These are phyloP conservation scores for Tenthredo livida DNA, from an alignment of 2,888 invertebrate species.

Conservation along the genomic window DNA sequence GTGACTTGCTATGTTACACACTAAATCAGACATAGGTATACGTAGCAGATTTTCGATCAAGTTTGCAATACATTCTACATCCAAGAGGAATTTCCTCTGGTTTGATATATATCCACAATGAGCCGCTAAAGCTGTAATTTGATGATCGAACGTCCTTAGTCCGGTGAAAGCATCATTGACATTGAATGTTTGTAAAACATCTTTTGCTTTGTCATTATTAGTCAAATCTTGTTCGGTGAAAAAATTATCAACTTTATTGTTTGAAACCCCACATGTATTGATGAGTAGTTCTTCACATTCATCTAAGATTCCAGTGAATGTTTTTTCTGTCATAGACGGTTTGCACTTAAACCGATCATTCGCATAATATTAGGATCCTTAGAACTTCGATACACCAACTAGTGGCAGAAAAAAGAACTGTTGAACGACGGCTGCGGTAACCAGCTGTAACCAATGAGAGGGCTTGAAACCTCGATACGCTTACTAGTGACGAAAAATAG, in stretches of 20 bases:
- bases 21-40: conserved; percentile 54
- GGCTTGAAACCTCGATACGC: too few species aligned
- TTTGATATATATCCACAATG: conserved; percentile 55
- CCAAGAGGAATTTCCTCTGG: conserved; percentile 51
- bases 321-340: conserved; percentile 55
- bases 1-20: too few species aligned
- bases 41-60: conserved; percentile 44
- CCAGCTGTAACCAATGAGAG: too few species aligned
- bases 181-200: conserved; percentile 45
- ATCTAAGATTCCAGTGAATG: conserved; percentile 43
- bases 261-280: conserved; percentile 22
- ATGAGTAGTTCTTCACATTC: conserved; percentile 48
- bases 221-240: conserved; percentile 12
- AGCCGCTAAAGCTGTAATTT: conserved; percentile 38
- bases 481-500: too few species aligned
- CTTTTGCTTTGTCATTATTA: conserved; percentile 16
- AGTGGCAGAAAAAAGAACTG: too few species aligned
- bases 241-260: conserved; percentile 8
- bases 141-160: not conserved
- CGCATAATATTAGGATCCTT: not conserved
- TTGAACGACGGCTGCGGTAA: too few species aligned
- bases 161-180: conserved; percentile 53
- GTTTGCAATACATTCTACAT: conserved; percentile 51
- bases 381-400: too few species aligned
- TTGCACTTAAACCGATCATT: conserved; percentile 52